Base-by-base conservation (phyloP, 2,797 vertebrate species). In the Phoeniculus purpureus region DNA sequence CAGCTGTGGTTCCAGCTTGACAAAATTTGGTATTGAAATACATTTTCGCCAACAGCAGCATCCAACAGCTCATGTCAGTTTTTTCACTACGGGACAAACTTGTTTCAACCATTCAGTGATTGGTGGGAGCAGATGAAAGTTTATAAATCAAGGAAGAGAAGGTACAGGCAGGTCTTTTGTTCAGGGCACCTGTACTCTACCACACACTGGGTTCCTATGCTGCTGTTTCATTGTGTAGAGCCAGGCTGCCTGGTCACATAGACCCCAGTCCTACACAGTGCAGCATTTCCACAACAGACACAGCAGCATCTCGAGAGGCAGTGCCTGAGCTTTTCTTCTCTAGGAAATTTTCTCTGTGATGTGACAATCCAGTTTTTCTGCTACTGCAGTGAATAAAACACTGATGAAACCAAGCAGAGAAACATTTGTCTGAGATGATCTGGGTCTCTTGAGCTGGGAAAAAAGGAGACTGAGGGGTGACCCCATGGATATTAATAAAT, bases 331-430 rank as follows among this genome's bases (percentile, higher is more conserved):
- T 80, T 26, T 15, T 60, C 70, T 61, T 6, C 4, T n/a, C 43
- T 29, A 6, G 32, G 43, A 73, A 62, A 3, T 10, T 3, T 40
- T 34, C 47, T 43, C 31, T 61, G 21, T 22, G 12, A 45, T 9
- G 0, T 0, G 1, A 12, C 10, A 25, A 51, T 20, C 3, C 3
- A 32, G 6, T 21, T 32, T 6, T 1, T 16, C 13, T 16, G 16
- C 43, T 43, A 43, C 43, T 43, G 54, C 32, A 32, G 11, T 3
- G 32, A 47, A 50, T 31, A 58, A 55, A 70, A 8, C 8, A 43
- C 43, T 43, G 43, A 43, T 43, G 43, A 13, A 43, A 43, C 43
- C 43, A 43, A 43, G 14, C 43, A 52, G 34, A 15, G 12, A 75
- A 21, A 50, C 16, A 15, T 43, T 43, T 43, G 43, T 43, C 43